Evolutionary conservation across 2,797 vertebrate genomes (phyloP), one percentile per base, ranked within the genome.

Genomic region (Argyrosomus regius): DNA sequence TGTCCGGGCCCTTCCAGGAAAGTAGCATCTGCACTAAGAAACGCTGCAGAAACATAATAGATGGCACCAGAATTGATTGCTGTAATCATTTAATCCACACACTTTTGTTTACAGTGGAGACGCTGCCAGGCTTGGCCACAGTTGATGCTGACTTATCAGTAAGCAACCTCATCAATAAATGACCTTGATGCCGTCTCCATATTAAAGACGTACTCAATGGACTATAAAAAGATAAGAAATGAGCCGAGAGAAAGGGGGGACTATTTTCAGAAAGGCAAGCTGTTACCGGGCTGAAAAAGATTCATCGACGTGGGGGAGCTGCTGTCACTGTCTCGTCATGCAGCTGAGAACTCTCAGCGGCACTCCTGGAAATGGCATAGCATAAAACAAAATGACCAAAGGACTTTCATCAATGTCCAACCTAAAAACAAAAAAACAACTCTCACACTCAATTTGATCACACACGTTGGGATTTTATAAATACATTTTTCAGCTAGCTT

Each of bases 101-200:
- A 57, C 80, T 73, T 39, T 83, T 85, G 75, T 89, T 85, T 84
- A 68, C 70, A 59, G 74, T 35, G 66, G 72, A 68, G 72, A 66
- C 20, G 5, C 46, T 77, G 70, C 65, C 82, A 82, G 75, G 52
- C 77, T 83, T 88, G 78, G 83, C 80, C 35, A 43, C 46, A 26
- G 64, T 48, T 66, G 60, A 77, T 86, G 86, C 87, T 83, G 86
- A 87, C 70, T 67, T 85, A 78, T 82, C 85, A 85, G 65, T 17
- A 72, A 41, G 59, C 49, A 73, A 39, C 75, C 66, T 75, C 66
- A 87, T 85, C 78, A 87, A 79, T 87, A 85, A 82, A 77, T 72
- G 67, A 84, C 82, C 78, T 70, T 74, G 60, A 50, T 26, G 50
- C 26, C 46, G 9, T 43, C 35, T 59, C 31, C 48, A 24, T 56